Conservation (phyloP, 2,797 vertebrate species). For the Lagocephalus sceleratus region DNA sequence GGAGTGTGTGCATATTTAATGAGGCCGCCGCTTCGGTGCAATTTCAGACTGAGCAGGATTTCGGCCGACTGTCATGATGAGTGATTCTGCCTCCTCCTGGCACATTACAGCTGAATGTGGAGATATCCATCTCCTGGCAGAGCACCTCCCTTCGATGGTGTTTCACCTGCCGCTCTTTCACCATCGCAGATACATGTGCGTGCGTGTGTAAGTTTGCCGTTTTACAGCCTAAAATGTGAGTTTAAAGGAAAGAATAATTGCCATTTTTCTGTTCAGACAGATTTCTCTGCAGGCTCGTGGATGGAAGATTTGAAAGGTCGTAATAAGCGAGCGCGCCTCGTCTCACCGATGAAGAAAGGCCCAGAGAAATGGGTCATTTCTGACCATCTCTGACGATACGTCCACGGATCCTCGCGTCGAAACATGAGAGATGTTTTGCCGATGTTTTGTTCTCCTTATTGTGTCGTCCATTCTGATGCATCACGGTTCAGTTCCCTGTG, state of each 20-base stretch:
- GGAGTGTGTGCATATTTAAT: slow-evolving; percentile 61
- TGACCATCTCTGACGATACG: background rate
- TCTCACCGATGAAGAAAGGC: slow-evolving; percentile 32
- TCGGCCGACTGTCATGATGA: slow-evolving; percentile 56
- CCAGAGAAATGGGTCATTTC: slow-evolving; percentile 50
- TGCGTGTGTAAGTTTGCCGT: too few species aligned
- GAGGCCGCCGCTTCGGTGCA: slow-evolving; percentile 38
- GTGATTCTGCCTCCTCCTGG: slow-evolving; percentile 51
- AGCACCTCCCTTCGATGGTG: slow-evolving; percentile 50
- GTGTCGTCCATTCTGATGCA: background rate
- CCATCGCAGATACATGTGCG: background rate
- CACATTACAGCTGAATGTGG: slow-evolving; percentile 51
- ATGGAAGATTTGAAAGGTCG: background rate
- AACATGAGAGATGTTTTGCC: slow-evolving; percentile 28
- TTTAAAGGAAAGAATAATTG: background rate
- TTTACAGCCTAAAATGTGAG: too few species aligned
- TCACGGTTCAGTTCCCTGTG: slow-evolving; percentile 15
- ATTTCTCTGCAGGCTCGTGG: too few species aligned
- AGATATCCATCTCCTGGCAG: slow-evolving; percentile 54
- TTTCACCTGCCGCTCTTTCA: slow-evolving; percentile 38
- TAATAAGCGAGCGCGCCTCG: slow-evolving; percentile 40
- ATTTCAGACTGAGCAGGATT: slow-evolving; percentile 42
- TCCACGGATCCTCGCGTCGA: background rate
- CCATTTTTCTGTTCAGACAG: background rate
- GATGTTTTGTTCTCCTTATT: slow-evolving; percentile 37